Conservation (phyloP, 2,113 vertebrate species). For the Blennius ocellaris region DNA sequence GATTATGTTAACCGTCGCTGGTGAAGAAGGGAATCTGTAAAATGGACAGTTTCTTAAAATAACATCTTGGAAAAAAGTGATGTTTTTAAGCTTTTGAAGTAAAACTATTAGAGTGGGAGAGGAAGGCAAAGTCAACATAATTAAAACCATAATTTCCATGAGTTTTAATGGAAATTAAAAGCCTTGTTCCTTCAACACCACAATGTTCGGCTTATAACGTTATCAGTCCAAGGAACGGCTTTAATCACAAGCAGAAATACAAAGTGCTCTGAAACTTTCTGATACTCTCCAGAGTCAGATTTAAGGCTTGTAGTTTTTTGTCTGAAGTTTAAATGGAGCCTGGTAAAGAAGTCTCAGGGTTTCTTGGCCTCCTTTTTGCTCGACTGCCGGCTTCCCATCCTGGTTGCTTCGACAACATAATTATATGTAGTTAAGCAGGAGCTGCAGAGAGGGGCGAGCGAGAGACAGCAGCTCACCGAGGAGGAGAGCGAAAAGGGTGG, state of each 20-base stretch:
- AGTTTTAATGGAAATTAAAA: conserved; percentile 59
- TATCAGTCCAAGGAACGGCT: conserved; percentile 22
- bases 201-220: conserved; percentile 12
- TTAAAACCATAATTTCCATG: conserved; percentile 67
- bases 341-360: conserved; percentile 43
- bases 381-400: conserved; percentile 60
- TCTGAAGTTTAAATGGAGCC: conserved; percentile 36
- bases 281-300: conserved; percentile 20
- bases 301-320: conserved; percentile 33
- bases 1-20: conserved; percentile 75
- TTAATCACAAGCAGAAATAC: conserved; percentile 7
- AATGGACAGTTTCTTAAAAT: conserved; percentile 59
- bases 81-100: conserved; percentile 70
- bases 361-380: conserved; percentile 47
- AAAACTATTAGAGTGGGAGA: conserved; percentile 52
- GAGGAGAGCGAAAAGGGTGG: conserved; percentile 63
- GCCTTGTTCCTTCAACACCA: conserved; percentile 15
- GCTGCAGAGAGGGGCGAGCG: conserved; percentile 45
- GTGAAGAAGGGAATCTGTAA: conserved; percentile 64
- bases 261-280: conserved; percentile 29
- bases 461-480: conserved; percentile 53
- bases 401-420: conserved; percentile 83
- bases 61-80: conserved; percentile 60
- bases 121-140: conserved; percentile 66
- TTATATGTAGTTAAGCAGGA: conserved; percentile 79